A percentile compares a stretch with the other conserved stretches of the same genome.
Conservation (phyloP, 2,797 vertebrate species). For the Brotogeris chrysoptera region DNA sequence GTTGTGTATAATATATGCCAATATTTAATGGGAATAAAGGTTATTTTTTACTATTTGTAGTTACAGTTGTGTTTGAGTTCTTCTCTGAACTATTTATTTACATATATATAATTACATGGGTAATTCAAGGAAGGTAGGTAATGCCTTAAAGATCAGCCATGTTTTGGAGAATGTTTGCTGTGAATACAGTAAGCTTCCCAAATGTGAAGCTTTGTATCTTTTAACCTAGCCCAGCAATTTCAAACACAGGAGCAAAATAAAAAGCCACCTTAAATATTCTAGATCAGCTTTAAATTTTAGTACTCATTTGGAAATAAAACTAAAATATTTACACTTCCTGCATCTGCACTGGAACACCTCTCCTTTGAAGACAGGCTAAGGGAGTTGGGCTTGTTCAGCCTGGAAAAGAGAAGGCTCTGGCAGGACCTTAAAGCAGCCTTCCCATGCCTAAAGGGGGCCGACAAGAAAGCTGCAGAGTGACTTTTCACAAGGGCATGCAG, state of each 20-base stretch:
- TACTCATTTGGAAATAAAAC: neutral
- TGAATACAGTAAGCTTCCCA: neutral
- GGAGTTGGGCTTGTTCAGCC: neutral
- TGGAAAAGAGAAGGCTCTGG: neutral
- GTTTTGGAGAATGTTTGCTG: neutral
- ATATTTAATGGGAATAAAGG: slow-evolving; percentile 55
- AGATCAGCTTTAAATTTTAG: neutral
- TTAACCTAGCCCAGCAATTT: neutral
- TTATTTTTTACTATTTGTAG: slow-evolving; percentile 28
- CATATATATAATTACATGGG: neutral
- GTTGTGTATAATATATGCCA: neutral
- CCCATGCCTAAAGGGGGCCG: neutral
- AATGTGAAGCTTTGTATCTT: neutral
- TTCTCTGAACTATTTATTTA: neutral
- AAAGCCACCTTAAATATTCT: neutral
- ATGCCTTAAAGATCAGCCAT: neutral
- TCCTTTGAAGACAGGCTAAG: neutral
- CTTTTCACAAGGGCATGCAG: neutral
- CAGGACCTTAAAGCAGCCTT: neutral
- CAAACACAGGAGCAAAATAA: neutral
- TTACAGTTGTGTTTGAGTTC: neutral
- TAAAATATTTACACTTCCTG: neutral
- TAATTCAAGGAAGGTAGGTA: neutral
- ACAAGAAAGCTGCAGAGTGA: neutral
- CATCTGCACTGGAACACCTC: neutral